A percentile compares a stretch with the other conserved stretches of the same genome.
These are phyloP conservation scores for Tribolium madens DNA, from an alignment of 1,140 invertebrate species.

Conservation along the genomic window DNA sequence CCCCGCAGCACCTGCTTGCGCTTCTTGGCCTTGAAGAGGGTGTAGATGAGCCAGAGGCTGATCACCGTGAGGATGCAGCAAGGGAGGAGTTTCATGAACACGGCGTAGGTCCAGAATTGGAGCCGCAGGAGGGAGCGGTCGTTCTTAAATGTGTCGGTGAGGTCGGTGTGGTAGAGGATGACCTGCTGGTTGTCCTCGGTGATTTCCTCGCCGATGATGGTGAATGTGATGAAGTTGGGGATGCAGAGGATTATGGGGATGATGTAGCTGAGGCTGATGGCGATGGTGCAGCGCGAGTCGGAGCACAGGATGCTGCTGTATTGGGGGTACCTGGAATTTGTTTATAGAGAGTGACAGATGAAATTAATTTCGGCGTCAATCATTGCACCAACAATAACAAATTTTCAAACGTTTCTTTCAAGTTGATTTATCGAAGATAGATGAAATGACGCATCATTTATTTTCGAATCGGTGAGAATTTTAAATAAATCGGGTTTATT, in stretches of 20 bases:
- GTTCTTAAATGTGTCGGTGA: constrained; percentile 70
- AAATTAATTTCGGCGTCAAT: background rate
- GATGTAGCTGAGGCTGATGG: constrained; percentile 79
- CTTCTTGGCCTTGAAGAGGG: constrained; percentile 77
- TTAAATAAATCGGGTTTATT: background rate
- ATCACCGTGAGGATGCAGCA: constrained; percentile 87
- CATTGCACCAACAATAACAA: constrained; percentile 8
- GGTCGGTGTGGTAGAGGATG: constrained; percentile 75
- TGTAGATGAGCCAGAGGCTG: constrained; percentile 82
- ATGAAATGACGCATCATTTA: constrained; percentile 4
- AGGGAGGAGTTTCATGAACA: constrained; percentile 87
- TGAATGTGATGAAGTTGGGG: constrained; percentile 81
- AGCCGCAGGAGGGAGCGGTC: constrained; percentile 72
- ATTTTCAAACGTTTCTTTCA: constrained; percentile 16
- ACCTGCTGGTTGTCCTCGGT: constrained; percentile 66
- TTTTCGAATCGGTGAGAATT: background rate
- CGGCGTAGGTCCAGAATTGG: constrained; percentile 91
- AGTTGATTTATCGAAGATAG: constrained; percentile 15
- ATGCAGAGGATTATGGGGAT: constrained; percentile 82
- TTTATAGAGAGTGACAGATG: background rate
- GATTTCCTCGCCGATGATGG: constrained; percentile 68
- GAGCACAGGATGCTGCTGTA: constrained; percentile 73
- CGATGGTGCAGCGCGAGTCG: constrained; percentile 77
- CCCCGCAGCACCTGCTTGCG: constrained; percentile 76
- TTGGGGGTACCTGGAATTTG: constrained; percentile 72